A percentile compares a stretch with the other conserved stretches of the same genome.
Conservation (phyloP, 2,113 vertebrate species). For the Phoxinus phoxinus region DNA sequence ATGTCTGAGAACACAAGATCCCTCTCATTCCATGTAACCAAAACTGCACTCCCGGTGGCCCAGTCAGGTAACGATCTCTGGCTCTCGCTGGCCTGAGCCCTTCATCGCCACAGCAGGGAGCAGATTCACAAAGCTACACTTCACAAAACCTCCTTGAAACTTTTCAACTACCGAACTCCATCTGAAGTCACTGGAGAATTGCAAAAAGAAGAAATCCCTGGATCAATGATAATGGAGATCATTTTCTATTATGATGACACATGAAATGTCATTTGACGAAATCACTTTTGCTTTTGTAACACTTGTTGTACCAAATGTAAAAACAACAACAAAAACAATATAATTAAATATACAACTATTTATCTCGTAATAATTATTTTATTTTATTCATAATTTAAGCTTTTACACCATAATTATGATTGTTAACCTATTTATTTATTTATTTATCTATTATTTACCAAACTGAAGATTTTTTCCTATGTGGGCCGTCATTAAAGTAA, state of each 20-base stretch:
- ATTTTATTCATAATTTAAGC: background rate
- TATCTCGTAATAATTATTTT: background rate
- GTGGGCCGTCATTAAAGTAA: background rate
- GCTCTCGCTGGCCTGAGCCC: background rate
- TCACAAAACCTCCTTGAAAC: background rate
- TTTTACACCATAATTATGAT: background rate
- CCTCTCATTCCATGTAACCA: background rate
- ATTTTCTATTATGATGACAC: background rate
- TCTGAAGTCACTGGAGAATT: background rate
- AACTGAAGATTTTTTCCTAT: background rate
- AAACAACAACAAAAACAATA: background rate
- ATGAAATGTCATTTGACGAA: background rate
- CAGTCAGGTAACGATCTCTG: background rate
- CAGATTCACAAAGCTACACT: background rate
- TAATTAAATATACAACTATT: background rate
- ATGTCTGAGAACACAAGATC: background rate
- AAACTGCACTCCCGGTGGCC: slow-evolving; percentile 4
- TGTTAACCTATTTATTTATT: no score
- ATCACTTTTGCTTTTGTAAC: background rate
- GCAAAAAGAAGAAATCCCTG: background rate
- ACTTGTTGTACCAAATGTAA: background rate
- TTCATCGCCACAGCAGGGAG: slow-evolving; percentile 8
- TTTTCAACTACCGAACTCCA: background rate
- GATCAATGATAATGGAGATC: background rate
- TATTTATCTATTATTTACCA: no score